A percentile compares a stretch with the other conserved stretches of the same genome.
phyloP scores from a whole-genome alignment of 2,797 vertebrate genomes.

The Rachycentron canadum region DNA sequence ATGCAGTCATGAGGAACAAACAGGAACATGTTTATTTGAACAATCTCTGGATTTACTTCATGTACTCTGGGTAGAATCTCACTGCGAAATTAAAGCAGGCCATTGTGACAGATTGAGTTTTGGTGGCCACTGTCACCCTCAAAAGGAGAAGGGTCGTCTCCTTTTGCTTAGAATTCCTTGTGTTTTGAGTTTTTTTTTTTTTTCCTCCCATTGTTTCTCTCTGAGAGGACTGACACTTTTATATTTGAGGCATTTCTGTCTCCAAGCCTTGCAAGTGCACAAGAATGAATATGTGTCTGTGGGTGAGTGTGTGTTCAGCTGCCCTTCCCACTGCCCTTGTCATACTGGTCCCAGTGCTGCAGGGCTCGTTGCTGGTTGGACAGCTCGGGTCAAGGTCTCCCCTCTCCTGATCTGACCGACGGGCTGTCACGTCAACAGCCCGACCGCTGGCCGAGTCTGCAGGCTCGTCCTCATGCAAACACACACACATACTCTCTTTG shows the following conservation, averaged over 20 bases:
- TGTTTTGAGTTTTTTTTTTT: conserved; percentile 34
- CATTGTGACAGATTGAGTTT: conserved; percentile 1
- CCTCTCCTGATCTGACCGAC: conserved; percentile 78
- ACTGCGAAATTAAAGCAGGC: background rate
- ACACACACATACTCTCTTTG: conserved; percentile 12
- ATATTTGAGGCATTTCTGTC: conserved; percentile 56
- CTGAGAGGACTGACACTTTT: conserved; percentile 39
- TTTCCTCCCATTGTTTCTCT: conserved; percentile 38
- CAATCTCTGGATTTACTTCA: background rate
- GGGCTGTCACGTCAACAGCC: conserved; percentile 77
- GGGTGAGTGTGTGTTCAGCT: conserved; percentile 28
- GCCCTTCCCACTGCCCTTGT: conserved; percentile 83
- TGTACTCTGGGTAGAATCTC: background rate
- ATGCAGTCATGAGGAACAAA: conserved; percentile 39
- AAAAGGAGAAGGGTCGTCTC: background rate
- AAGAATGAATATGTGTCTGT: conserved; percentile 3
- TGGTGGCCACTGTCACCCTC: background rate
- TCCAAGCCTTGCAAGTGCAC: conserved; percentile 31
- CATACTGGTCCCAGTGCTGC: conserved; percentile 81
- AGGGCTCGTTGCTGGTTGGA: conserved; percentile 78
- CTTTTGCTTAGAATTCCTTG: conserved; percentile 27
- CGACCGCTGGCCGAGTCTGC: conserved; percentile 57
- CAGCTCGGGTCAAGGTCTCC: conserved; percentile 82
- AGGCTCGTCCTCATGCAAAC: conserved; percentile 47
- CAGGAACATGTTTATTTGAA: background rate